phyloP scores from a whole-genome alignment of 1,140 invertebrate species.

The Diploscapter pachys region DNA sequence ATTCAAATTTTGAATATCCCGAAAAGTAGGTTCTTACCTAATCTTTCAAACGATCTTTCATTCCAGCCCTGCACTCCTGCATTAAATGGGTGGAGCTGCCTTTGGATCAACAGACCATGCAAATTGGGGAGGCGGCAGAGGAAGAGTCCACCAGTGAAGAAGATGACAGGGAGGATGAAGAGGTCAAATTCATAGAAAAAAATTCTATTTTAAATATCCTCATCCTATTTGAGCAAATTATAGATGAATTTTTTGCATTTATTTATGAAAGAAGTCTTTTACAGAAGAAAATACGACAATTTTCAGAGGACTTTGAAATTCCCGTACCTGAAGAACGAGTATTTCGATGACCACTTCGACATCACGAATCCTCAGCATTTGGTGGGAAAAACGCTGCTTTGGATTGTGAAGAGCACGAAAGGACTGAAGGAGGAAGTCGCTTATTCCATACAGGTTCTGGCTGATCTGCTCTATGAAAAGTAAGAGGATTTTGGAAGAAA shows the following conservation, averaged over 20 bases:
- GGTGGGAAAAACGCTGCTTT: constrained; percentile 74
- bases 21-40: too few relatives aligned
- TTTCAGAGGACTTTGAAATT: constrained; percentile 72
- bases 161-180: constrained; percentile 50
- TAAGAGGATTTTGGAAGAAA: not conserved
- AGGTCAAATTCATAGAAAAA: constrained; percentile 46
- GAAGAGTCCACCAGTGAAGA: constrained; percentile 15
- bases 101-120: constrained; percentile 55
- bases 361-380: constrained; percentile 69
- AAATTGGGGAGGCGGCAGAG: constrained; percentile 21
- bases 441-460: constrained; percentile 8
- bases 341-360: constrained; percentile 83
- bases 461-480: constrained; percentile 23
- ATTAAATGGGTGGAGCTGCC: constrained; percentile 66
- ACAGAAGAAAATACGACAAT: not conserved
- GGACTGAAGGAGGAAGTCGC: constrained; percentile 53
- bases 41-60: not conserved
- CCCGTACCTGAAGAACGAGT: constrained; percentile 74
- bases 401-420: constrained; percentile 61
- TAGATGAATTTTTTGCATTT: not conserved
- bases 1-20: too few relatives aligned
- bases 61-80: constrained; percentile 68
- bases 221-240: constrained; percentile 1
- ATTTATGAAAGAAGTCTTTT: not conserved
- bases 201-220: too few relatives aligned